Conservation (phyloP, 2,113 vertebrate species). For the Spea bombifrons region DNA sequence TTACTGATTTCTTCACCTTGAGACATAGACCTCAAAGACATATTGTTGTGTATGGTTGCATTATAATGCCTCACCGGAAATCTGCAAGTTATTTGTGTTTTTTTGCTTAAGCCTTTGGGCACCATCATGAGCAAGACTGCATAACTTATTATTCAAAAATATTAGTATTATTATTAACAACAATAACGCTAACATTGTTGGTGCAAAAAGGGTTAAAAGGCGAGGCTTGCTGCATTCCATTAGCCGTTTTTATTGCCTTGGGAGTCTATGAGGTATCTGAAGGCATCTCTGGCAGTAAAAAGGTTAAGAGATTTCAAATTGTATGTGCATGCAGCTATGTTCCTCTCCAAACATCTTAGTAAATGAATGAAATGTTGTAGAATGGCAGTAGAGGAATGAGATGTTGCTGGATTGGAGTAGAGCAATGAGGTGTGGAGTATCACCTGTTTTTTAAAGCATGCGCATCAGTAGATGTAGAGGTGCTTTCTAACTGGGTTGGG, state of each 20-base stretch:
- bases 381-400: slow-evolving; percentile 22
- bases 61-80: neutral
- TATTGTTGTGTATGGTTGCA: neutral
- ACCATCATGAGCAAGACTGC: slow-evolving; percentile 1
- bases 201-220: slow-evolving; percentile 10
- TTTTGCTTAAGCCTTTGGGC: slow-evolving; percentile 4
- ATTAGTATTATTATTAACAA: neutral
- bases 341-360: slow-evolving; percentile 10
- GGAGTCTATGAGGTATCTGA: neutral
- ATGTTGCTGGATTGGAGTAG: slow-evolving; percentile 28
- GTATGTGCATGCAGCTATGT: slow-evolving; percentile 29
- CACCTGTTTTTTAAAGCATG: slow-evolving; percentile 32
- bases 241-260: slow-evolving; percentile 29
- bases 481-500: slow-evolving; percentile 9
- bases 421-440: slow-evolving; percentile 24
- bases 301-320: slow-evolving; percentile 14
- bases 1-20: neutral
- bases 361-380: slow-evolving; percentile 28
- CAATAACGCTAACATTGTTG: neutral
- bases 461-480: slow-evolving; percentile 3
- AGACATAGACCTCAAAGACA: slow-evolving; percentile 28
- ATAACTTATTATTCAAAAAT: neutral
- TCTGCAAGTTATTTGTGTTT: neutral
- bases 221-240: slow-evolving; percentile 4
- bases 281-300: slow-evolving; percentile 15